Evolutionary conservation across 2,888 invertebrate species (phyloP).

Genomic region (Fragum fragum): DNA sequence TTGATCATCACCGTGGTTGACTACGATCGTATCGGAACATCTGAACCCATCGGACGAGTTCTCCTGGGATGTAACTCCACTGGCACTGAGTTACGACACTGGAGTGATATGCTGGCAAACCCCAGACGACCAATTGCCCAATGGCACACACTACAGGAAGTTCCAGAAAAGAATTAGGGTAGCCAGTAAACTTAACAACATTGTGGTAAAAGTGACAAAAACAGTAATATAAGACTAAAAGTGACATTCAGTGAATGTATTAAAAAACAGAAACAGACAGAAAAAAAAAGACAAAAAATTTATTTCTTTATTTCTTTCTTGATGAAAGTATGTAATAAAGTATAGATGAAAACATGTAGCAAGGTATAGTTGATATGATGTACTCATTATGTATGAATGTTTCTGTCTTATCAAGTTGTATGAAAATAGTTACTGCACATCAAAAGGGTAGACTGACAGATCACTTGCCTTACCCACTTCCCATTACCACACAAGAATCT

Average conservation of each 20-base stretch:
- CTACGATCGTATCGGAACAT: conserved; percentile 99
- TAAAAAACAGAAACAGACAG: conserved; percentile 16
- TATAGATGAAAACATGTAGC: conserved; percentile 2
- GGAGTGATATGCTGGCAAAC: conserved; percentile 99
- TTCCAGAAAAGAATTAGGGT: conserved; percentile 92
- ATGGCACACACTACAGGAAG: conserved; percentile 99
- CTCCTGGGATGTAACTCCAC: conserved; percentile 98
- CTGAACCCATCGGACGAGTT: conserved; percentile 98
- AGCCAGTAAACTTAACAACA: background rate
- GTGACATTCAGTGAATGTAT: conserved; percentile 2
- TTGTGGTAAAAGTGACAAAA: background rate
- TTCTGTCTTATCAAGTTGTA: background rate
- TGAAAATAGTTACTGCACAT: too few relatives aligned
- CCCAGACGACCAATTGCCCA: conserved; percentile 99
- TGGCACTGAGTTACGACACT: conserved; percentile 99
- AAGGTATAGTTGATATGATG: background rate
- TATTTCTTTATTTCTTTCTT: conserved; percentile 19
- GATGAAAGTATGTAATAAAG: background rate
- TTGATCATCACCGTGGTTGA: conserved; percentile 99
- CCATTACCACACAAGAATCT: too few relatives aligned
- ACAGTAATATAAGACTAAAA: background rate
- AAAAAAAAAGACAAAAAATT: background rate
- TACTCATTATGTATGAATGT: conserved; percentile 3
- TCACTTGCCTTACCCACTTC: too few relatives aligned
- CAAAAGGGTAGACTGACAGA: too few relatives aligned